Evolutionary conservation across 2,888 invertebrate species (phyloP).

Genomic region (Drosophila eohydei): DNA sequence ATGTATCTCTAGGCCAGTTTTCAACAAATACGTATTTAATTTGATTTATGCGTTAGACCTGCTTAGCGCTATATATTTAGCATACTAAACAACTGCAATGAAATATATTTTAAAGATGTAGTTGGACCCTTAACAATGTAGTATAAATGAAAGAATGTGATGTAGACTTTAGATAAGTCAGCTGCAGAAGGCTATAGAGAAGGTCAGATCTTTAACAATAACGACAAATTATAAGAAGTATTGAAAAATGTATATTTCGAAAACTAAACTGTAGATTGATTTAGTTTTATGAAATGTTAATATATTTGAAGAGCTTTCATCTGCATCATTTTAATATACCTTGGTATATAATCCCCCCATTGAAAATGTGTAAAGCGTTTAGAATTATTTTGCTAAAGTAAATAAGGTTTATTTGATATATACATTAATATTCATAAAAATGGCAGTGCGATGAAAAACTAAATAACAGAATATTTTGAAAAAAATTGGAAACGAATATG

Average conservation of each 20-base stretch:
- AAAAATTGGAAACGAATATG: no score
- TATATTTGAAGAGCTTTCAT: not conserved
- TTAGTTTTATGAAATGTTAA: not conserved
- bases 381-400: no score
- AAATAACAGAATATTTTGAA: no score
- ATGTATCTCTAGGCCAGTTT: constrained; percentile 56
- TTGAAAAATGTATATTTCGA: not conserved
- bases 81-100: constrained; percentile 14
- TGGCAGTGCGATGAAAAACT: no score
- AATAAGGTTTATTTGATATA: no score
- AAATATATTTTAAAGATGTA: not conserved
- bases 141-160: not conserved
- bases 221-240: not conserved
- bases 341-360: no score
- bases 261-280: not conserved
- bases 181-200: not conserved
- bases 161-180: not conserved
- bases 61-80: constrained; percentile 27
- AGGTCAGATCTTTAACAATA: not conserved
- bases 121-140: not conserved
- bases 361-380: no score
- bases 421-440: no score
- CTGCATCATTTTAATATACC: not conserved
- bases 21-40: constrained; percentile 48
- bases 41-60: constrained; percentile 61